Conservation (phyloP, 2,797 vertebrate species). For the Halcyon badia region DNA sequence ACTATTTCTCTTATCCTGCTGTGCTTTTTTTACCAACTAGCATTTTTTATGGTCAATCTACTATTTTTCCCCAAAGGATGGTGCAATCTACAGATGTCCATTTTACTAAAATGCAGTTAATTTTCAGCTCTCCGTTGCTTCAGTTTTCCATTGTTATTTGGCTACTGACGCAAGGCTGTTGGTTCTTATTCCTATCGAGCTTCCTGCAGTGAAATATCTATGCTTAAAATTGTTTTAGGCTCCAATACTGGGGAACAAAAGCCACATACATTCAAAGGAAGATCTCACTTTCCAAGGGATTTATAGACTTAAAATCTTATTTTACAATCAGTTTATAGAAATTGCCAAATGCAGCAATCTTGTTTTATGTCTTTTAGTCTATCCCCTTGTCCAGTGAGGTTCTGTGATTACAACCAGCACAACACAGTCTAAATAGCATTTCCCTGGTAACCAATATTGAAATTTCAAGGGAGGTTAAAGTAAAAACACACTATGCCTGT, state of each 20-base stretch:
- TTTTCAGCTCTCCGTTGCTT: not conserved
- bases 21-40: not conserved
- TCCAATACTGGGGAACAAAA: not conserved
- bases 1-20: not conserved
- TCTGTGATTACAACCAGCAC: not conserved
- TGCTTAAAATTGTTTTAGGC: not conserved
- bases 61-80: not conserved
- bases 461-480: not conserved
- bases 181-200: not conserved
- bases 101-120: not conserved
- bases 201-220: not conserved
- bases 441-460: not conserved
- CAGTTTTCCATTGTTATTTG: not conserved
- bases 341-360: not conserved
- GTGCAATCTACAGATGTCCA: not conserved
- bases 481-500: not conserved
- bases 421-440: not conserved
- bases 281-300: not conserved
- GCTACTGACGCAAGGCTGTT: not conserved
- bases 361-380: not conserved
- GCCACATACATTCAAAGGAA: not conserved
- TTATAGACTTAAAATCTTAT: not conserved
- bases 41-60: not conserved
- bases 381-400: not conserved
- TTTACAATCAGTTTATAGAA: not conserved